A percentile compares a stretch with the other conserved stretches of the same genome.
Evolutionary conservation across 2,888 invertebrate species (phyloP).

Genomic region (Cerastis leucographa): DNA sequence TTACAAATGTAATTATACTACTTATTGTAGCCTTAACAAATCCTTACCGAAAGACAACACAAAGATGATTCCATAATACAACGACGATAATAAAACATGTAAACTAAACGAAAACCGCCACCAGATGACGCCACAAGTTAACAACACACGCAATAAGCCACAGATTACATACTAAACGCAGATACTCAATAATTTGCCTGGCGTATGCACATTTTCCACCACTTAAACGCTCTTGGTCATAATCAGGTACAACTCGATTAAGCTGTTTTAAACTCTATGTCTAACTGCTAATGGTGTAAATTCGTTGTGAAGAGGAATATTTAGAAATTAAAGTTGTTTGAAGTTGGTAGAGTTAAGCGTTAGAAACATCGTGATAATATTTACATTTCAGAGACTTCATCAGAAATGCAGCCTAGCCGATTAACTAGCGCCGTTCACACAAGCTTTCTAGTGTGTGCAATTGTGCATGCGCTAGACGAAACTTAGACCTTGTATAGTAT

Average conservation of each 20-base stretch:
- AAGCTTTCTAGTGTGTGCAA: background rate
- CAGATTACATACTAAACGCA: conserved; percentile 42
- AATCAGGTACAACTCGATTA: background rate
- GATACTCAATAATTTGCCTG: background rate
- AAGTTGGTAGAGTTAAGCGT: background rate
- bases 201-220: background rate
- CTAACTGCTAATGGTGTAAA: background rate
- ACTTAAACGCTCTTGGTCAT: background rate
- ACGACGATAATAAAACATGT: conserved; percentile 10
- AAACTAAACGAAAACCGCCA: conserved; percentile 35
- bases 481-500: background rate
- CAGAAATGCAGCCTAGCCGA: background rate
- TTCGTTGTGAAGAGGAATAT: background rate
- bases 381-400: background rate
- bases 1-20: conserved; percentile 10
- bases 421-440: background rate
- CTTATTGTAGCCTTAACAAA: background rate
- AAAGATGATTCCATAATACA: conserved; percentile 21
- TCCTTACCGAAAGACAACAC: conserved; percentile 9
- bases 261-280: background rate
- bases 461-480: no score
- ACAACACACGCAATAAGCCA: conserved; percentile 28
- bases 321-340: background rate
- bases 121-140: conserved; percentile 45
- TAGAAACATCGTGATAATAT: background rate